These are phyloP conservation scores for Onthophagus taurus DNA, from an alignment of 1,140 invertebrate genomes.

Conservation along the genomic window DNA sequence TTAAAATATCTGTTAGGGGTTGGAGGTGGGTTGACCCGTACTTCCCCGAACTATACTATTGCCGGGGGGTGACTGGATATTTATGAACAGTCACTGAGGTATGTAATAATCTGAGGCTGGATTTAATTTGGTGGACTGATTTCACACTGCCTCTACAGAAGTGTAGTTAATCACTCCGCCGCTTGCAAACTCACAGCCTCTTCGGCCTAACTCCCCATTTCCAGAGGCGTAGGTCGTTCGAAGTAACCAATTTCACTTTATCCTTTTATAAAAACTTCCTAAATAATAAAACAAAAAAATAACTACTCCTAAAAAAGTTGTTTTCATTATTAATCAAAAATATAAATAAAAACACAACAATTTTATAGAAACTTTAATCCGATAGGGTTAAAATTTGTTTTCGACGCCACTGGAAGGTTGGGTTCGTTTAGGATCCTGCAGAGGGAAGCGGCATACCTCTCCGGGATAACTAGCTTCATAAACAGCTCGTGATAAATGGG, in stretches of 20 bases:
- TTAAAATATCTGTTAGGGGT: too few relatives aligned
- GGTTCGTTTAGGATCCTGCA: slow-evolving; percentile 13
- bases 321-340: too few relatives aligned
- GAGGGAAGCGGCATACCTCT: slow-evolving; percentile 19
- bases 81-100: slow-evolving; percentile 56
- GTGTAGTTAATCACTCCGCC: slow-evolving; percentile 36
- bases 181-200: slow-evolving; percentile 13
- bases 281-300: too few relatives aligned
- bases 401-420: slow-evolving; percentile 8
- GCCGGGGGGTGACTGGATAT: slow-evolving; percentile 39
- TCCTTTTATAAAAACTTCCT: too few relatives aligned
- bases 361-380: too few relatives aligned
- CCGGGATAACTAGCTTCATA: slow-evolving; percentile 32
- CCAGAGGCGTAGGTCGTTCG: slow-evolving; percentile 10
- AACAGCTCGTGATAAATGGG: slow-evolving; percentile 33
- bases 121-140: slow-evolving; percentile 58
- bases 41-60: too few relatives aligned
- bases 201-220: neutral
- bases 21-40: too few relatives aligned
- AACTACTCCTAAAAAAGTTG: neutral
- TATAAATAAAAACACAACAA: too few relatives aligned
- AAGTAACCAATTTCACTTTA: too few relatives aligned
- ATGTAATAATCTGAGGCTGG: slow-evolving; percentile 57
- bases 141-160: slow-evolving; percentile 38
- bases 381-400: neutral